Conservation (phyloP, 2,888 invertebrate genomes). For the Cosmorhoe ocellata region DNA sequence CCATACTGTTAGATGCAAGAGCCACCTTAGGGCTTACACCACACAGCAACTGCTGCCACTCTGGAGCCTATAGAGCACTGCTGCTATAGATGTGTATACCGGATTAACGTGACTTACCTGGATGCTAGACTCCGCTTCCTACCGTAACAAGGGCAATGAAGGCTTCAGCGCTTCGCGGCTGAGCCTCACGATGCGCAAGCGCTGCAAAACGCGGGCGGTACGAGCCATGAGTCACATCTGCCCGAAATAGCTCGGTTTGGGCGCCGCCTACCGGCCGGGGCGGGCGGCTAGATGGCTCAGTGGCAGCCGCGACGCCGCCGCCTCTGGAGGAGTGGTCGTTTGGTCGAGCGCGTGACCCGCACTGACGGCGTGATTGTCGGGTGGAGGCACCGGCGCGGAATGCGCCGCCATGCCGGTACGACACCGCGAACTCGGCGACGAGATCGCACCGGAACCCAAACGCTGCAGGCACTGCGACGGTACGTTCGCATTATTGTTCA, state of each 20-base stretch:
- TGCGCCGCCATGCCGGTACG: conserved; percentile 83
- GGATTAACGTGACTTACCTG: too few relatives aligned
- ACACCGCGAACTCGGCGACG: conserved; percentile 82
- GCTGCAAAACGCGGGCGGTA: conserved; percentile 64
- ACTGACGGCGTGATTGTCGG: conserved; percentile 54
- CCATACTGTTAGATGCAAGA: too few relatives aligned
- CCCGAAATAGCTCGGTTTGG: conserved; percentile 76
- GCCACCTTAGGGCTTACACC: too few relatives aligned
- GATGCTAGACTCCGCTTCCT: not conserved
- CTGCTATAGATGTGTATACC: too few relatives aligned
- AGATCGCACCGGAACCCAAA: conserved; percentile 89
- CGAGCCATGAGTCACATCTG: conserved; percentile 73
- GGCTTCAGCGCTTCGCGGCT: conserved; percentile 54
- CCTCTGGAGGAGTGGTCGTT: conserved; percentile 69
- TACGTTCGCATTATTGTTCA: conserved; percentile 66
- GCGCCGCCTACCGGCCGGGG: conserved; percentile 81
- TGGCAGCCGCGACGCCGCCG: conserved; percentile 78
- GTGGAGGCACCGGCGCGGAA: conserved; percentile 78
- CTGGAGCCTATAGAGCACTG: too few relatives aligned
- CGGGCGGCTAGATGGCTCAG: conserved; percentile 77
- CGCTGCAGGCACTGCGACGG: conserved; percentile 97
- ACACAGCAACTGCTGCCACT: too few relatives aligned
- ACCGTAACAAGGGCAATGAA: conserved; percentile 26
- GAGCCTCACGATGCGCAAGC: conserved; percentile 74
- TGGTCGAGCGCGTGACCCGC: conserved; percentile 60